phyloP scores from a whole-genome alignment of 1,140 invertebrate genomes.

The Drosophila melanogaster region DNA sequence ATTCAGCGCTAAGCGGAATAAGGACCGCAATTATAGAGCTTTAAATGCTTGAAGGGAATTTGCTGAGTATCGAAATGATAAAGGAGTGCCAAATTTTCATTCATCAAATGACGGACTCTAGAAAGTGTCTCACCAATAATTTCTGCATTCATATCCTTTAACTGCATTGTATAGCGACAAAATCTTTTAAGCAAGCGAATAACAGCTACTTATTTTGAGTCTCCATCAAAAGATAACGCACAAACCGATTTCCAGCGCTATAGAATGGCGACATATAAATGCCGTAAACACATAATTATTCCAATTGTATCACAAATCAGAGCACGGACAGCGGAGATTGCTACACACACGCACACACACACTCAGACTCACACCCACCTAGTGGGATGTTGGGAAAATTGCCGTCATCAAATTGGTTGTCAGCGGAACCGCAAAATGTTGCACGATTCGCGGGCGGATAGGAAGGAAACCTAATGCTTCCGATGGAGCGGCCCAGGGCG shows the following conservation, averaged over 20 bases:
- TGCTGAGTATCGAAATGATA: neutral
- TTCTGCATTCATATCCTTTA: too few relatives aligned
- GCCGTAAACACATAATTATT: slow-evolving; percentile 49
- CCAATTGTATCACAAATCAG: slow-evolving; percentile 41
- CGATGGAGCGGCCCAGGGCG: slow-evolving; percentile 27
- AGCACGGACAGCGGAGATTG: slow-evolving; percentile 38
- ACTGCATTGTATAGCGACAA: neutral
- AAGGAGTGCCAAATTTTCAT: too few relatives aligned
- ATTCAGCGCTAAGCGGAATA: neutral
- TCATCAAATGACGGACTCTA: neutral
- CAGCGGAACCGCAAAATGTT: slow-evolving; percentile 44
- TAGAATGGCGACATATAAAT: slow-evolving; percentile 26
- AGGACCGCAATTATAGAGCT: neutral
- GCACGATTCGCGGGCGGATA: slow-evolving; percentile 8
- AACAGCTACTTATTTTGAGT: slow-evolving; percentile 1
- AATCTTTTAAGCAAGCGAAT: neutral
- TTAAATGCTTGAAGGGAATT: neutral
- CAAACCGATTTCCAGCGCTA: slow-evolving; percentile 13
- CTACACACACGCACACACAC: slow-evolving; percentile 11
- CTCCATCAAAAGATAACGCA: slow-evolving; percentile 8
- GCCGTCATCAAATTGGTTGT: slow-evolving; percentile 59
- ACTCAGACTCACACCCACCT: slow-evolving; percentile 4
- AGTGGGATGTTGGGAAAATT: slow-evolving; percentile 35
- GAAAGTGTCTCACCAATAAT: neutral
- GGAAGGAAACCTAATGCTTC: slow-evolving; percentile 55